A percentile compares a stretch with the other conserved stretches of the same genome.
Conservation (phyloP, 2,113 vertebrate genomes). For the Antechinus flavipes region DNA sequence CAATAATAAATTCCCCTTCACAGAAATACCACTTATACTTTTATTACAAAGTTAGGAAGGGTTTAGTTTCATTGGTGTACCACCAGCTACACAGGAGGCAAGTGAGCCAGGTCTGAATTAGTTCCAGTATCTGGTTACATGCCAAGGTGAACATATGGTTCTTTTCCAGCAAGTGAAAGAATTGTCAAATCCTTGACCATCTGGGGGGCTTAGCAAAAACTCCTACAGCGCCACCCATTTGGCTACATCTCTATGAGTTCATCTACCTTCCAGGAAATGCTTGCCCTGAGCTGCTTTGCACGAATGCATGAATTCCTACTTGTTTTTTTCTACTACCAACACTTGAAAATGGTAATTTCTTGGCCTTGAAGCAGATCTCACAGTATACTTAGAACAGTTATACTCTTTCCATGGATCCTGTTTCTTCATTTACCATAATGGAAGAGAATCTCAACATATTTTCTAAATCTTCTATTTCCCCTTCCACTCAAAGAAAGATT, state of each 20-base stretch:
- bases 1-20: conserved; percentile 38
- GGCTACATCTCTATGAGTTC: not conserved
- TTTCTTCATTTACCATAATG: not conserved
- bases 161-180: conserved; percentile 47
- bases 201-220: not conserved
- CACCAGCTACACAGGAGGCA: conserved; percentile 37
- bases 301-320: not conserved
- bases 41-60: conserved; percentile 44
- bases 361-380: not conserved
- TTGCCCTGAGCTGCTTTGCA: conserved; percentile 18
- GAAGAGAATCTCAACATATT: not conserved
- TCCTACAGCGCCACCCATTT: not conserved
- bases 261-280: not conserved
- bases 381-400: not conserved
- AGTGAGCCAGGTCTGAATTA: not conserved
- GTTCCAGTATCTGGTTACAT: conserved; percentile 30
- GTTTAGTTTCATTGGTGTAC: conserved; percentile 21
- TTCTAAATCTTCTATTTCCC: not conserved
- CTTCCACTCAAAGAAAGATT: not conserved
- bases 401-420: not conserved
- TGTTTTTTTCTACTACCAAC: not conserved
- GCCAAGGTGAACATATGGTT: conserved; percentile 43
- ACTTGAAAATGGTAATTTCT: conserved; percentile 29
- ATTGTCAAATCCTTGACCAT: conserved; percentile 52
- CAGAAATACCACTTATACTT: conserved; percentile 44